Percentiles rank a stretch among this genome's conserved stretches.
Conservation (phyloP, 1,140 invertebrate genomes). For the Pissodes strobi region DNA sequence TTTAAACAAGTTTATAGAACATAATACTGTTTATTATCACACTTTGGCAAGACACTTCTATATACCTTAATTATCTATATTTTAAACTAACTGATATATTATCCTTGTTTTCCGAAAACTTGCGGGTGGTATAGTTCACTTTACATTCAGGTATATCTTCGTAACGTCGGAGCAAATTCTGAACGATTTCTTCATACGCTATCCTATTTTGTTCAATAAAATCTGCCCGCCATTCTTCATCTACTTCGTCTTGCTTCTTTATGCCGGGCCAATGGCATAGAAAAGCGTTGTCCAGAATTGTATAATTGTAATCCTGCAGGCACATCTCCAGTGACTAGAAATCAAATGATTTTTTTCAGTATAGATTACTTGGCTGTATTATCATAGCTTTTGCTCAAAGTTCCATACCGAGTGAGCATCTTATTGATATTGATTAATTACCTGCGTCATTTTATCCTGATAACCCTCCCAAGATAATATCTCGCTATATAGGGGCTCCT, state of each 20-base stretch:
- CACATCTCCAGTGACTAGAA: slow-evolving; percentile 79
- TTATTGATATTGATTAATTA: slow-evolving; percentile 54
- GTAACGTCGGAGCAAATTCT: slow-evolving; percentile 63
- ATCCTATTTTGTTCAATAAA: slow-evolving; percentile 65
- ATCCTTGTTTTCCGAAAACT: no score
- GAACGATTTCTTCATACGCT: slow-evolving; percentile 66
- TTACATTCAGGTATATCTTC: slow-evolving; percentile 63
- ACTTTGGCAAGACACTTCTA: no score
- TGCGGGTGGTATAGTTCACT: slow-evolving; percentile 46
- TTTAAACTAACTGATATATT: no score
- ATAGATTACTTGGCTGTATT: no score
- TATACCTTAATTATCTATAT: no score
- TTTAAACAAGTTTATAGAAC: no score
- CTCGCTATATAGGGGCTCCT: slow-evolving; percentile 80
- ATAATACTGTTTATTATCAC: no score
- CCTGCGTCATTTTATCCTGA: slow-evolving; percentile 86
- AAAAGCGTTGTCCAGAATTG: slow-evolving; percentile 76
- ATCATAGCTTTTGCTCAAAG: no score
- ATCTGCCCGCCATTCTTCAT: slow-evolving; percentile 56
- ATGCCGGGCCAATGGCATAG: slow-evolving; percentile 76
- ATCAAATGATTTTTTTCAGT: neutral
- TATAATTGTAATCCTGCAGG: slow-evolving; percentile 72
- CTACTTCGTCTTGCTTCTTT: slow-evolving; percentile 58
- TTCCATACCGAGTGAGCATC: no score
- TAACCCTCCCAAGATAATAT: slow-evolving; percentile 79